phyloP scores from a whole-genome alignment of 2,797 vertebrate genomes.

The Odontamblyopus lacepedii region DNA sequence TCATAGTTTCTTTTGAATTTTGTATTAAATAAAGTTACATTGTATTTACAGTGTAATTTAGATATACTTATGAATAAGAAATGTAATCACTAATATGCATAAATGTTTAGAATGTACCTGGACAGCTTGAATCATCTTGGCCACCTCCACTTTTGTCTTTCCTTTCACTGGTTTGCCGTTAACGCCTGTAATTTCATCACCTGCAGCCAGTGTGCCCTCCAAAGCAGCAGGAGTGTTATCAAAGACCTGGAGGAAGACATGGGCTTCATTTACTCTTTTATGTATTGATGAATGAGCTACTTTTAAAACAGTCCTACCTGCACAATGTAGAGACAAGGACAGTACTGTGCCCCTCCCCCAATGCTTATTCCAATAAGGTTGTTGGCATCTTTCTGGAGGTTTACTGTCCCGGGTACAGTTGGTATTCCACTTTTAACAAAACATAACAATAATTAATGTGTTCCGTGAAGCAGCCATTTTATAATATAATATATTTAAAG shows the following conservation, averaged over 20 bases:
- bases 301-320: conserved; percentile 79
- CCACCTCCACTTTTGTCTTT: conserved; percentile 97
- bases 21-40: too few relatives aligned
- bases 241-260: conserved; percentile 82
- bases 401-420: conserved; percentile 93
- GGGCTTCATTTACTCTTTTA: conserved; percentile 16
- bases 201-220: conserved; percentile 92
- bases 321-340: conserved; percentile 97
- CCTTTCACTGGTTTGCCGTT: conserved; percentile 95
- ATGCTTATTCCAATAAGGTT: conserved; percentile 99
- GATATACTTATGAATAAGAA: not conserved
- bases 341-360: conserved; percentile 96
- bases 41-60: not conserved
- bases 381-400: conserved; percentile 91
- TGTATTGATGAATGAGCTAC: not conserved
- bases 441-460: not conserved
- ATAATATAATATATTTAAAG: not conserved
- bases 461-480: not conserved
- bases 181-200: conserved; percentile 96
- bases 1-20: too few relatives aligned
- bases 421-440: conserved; percentile 87
- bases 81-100: not conserved
- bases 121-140: conserved; percentile 98
- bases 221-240: conserved; percentile 94
- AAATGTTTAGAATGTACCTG: conserved; percentile 77